Evolutionary conservation across 2,888 invertebrate species (phyloP).

Genomic region (Eupithecia abbreviata): DNA sequence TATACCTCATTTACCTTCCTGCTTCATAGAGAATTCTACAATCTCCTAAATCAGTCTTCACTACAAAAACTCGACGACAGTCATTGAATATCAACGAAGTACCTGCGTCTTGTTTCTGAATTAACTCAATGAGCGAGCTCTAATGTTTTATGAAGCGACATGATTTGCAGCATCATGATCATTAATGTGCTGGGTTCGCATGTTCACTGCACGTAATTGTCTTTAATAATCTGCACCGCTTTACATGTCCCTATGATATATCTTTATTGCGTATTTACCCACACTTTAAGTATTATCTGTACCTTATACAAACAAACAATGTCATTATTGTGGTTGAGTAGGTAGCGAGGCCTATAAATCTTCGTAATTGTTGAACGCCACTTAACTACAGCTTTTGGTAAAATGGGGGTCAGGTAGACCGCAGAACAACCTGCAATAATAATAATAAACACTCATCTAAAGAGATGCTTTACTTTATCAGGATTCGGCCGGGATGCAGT

Average conservation of each 20-base stretch:
- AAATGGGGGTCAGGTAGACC: background rate
- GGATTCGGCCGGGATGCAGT: slow-evolving; percentile 77
- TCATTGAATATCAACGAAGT: slow-evolving; percentile 3
- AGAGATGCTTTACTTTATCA: slow-evolving; percentile 51
- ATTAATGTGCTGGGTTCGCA: slow-evolving; percentile 49
- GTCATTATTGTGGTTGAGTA: slow-evolving; percentile 28
- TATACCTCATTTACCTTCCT: slow-evolving; percentile 21
- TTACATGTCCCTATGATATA: slow-evolving; percentile 33
- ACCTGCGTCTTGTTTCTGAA: slow-evolving; percentile 13
- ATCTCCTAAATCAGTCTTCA: background rate
- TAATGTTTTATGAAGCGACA: slow-evolving; percentile 18
- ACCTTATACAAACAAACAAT: slow-evolving; percentile 36
- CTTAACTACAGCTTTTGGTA: background rate
- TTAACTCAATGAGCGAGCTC: slow-evolving; percentile 14
- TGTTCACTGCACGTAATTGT: slow-evolving; percentile 61
- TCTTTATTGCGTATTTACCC: slow-evolving; percentile 28
- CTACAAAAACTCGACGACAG: background rate
- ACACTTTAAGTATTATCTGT: slow-evolving; percentile 31
- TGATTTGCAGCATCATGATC: slow-evolving; percentile 47
- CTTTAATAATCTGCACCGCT: slow-evolving; percentile 40
- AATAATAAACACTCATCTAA: background rate
- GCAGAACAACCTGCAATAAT: background rate
- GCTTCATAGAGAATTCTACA: slow-evolving; percentile 12
- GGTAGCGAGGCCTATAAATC: slow-evolving; percentile 20
- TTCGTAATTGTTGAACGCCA: slow-evolving; percentile 1